Evolutionary conservation across 2,113 vertebrate genomes (phyloP), one percentile per base, ranked within the genome.

Genomic region (Bufo bufo): DNA sequence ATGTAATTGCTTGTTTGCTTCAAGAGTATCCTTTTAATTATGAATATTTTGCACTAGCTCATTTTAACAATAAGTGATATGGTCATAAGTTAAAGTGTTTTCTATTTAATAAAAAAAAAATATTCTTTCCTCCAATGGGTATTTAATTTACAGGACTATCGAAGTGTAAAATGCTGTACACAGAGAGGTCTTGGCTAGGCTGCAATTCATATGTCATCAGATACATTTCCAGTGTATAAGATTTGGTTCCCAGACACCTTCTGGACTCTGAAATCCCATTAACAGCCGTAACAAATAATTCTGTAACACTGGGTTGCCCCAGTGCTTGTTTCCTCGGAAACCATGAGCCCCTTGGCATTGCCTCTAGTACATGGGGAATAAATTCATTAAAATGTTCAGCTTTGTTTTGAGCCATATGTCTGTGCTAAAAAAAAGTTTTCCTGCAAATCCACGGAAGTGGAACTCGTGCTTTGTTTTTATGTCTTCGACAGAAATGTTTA

Each of bases 231-330:
- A 84, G 82, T 89, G 47, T 89, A 78, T 88, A 77, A 84, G 58
- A 84, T 84, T 88, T 88, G 72, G 81, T 88, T 88, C 81, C 82
- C 72, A 84, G 87, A 88, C 81, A 88, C 87, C 87, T 87, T 88
- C 87, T 89, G 81, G 87, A 89, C 87, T 89, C 72, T 84, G 59
- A 89, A 89, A 84, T 89, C 87, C 87, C 74, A 89, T 89, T 84
- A 84, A 89, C 87, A 89, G 87, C 71, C 87, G 84, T 84, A 88
- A 89, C 82, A 89, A 88, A 89, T 78, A 89, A 89, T 84, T 89
- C 82, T 89, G 81, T 84, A 89, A 89, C 87, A 89, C 74, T 89
- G 82, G 72, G 72, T 89, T 89, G 82, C 87, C 87, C 87, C 87
- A 89, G 74, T 89, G 87, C 87, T 84, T 89, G 82, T 84, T 89